Conservation (phyloP, 1,140 invertebrate species). For the Panonychus citri region DNA sequence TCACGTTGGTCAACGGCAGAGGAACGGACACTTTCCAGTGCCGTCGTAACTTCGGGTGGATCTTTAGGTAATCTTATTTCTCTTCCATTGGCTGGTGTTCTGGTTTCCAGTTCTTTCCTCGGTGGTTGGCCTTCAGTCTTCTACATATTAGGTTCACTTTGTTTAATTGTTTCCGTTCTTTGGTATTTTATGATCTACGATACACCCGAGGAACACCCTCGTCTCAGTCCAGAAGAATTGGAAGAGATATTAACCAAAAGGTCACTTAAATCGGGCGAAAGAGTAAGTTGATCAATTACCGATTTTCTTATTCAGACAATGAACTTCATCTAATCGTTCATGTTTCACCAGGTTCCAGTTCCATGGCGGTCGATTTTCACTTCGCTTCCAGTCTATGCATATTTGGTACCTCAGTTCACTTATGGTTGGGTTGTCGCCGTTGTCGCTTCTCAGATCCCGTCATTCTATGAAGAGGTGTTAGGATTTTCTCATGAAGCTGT, state of each 20-base stretch:
- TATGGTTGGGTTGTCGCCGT: too few species aligned
- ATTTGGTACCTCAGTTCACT: too few species aligned
- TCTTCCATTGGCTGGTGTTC: conserved; percentile 16
- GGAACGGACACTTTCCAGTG: conserved; percentile 6
- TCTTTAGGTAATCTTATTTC: conserved; percentile 20
- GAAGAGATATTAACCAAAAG: conserved; percentile 42
- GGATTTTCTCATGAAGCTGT: too few species aligned
- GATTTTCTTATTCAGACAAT: too few species aligned
- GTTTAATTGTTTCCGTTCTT: conserved; percentile 49
- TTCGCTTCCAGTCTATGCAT: too few species aligned
- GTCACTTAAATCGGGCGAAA: not conserved
- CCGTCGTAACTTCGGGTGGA: conserved; percentile 13
- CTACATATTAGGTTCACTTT: conserved; percentile 24
- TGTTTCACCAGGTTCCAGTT: too few species aligned
- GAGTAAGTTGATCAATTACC: not conserved
- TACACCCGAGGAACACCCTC: conserved; percentile 49
- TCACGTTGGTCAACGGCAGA: conserved; percentile 15
- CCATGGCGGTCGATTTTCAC: too few species aligned
- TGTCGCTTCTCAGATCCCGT: too few species aligned
- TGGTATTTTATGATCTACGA: conserved; percentile 70
- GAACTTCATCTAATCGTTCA: not conserved
- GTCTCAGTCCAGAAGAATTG: conserved; percentile 41
- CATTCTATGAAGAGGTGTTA: too few species aligned
- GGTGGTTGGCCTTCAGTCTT: conserved; percentile 13
- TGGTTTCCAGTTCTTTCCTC: conserved; percentile 6